These are phyloP conservation scores for Daubentonia madagascariensis DNA, from an alignment of 2,113 vertebrate species.

Conservation along the genomic window DNA sequence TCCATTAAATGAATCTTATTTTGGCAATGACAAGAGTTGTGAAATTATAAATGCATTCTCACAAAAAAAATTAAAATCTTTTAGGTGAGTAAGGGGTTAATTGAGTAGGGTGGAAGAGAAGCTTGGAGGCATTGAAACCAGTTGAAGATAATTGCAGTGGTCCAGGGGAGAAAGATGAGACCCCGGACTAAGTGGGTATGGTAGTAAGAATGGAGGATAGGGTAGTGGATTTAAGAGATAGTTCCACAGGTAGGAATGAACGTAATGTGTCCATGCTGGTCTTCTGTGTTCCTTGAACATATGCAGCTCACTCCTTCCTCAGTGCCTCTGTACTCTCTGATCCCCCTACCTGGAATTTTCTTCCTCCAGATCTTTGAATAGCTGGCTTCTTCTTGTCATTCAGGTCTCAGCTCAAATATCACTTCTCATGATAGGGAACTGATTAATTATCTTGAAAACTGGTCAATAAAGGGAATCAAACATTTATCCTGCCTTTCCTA, in stretches of 20 bases:
- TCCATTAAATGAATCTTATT: background rate
- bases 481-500: conserved; percentile 5
- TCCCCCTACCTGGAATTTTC: background rate
- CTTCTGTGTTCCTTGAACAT: background rate
- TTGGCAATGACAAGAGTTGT: background rate
- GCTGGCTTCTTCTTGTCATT: background rate
- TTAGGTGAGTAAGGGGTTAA: background rate
- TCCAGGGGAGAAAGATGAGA: background rate
- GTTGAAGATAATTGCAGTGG: background rate
- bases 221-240: background rate
- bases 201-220: background rate
- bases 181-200: background rate
- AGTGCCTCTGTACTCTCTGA: background rate
- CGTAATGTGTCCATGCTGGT: background rate
- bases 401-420: background rate
- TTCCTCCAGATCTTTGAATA: conserved; percentile 14
- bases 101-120: background rate
- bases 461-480: background rate
- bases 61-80: background rate
- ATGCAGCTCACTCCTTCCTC: background rate
- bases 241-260: background rate
- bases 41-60: background rate
- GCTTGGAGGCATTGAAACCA: background rate
- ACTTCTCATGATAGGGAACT: background rate
- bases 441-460: conserved; percentile 29